These are phyloP conservation scores for Pemphredon lugubris DNA, from an alignment of 2,888 invertebrate genomes.

Conservation along the genomic window DNA sequence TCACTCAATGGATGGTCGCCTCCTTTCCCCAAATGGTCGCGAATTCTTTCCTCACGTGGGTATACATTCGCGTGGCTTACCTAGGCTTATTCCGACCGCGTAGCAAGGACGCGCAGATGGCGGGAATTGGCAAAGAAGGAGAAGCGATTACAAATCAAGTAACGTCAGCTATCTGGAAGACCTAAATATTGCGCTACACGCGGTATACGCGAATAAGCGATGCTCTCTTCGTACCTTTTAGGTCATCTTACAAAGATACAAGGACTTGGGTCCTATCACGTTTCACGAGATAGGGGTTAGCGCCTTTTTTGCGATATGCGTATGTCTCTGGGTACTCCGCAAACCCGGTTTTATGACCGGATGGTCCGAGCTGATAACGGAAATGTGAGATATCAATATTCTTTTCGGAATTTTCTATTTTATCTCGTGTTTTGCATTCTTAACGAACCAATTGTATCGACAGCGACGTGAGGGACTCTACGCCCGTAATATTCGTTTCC, in stretches of 20 bases:
- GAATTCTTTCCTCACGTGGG: conserved; percentile 80
- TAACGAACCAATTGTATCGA: no score
- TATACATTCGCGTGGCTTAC: conserved; percentile 79
- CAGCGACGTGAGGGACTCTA: conserved; percentile 72
- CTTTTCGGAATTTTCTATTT: no score
- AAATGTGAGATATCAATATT: no score
- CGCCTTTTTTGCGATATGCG: conserved; percentile 80
- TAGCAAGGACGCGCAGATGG: conserved; percentile 65
- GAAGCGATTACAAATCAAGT: conserved; percentile 73
- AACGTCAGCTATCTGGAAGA: conserved; percentile 8
- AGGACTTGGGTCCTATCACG: conserved; percentile 80
- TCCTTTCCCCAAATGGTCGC: conserved; percentile 81
- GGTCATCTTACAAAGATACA: conserved; percentile 80
- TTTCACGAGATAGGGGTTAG: conserved; percentile 80
- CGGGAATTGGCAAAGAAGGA: conserved; percentile 70
- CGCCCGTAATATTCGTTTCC: conserved; percentile 82
- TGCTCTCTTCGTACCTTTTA: no score
- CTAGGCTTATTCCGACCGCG: conserved; percentile 71
- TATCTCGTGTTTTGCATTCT: no score
- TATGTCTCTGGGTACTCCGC: conserved; percentile 84
- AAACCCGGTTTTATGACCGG: conserved; percentile 84
- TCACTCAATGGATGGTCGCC: conserved; percentile 81
- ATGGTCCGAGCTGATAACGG: conserved; percentile 80
- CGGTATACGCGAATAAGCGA: no score
- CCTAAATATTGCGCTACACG: no score